These are phyloP conservation scores for Cynaeus angustus DNA, from an alignment of 2,888 invertebrate species.

Conservation along the genomic window DNA sequence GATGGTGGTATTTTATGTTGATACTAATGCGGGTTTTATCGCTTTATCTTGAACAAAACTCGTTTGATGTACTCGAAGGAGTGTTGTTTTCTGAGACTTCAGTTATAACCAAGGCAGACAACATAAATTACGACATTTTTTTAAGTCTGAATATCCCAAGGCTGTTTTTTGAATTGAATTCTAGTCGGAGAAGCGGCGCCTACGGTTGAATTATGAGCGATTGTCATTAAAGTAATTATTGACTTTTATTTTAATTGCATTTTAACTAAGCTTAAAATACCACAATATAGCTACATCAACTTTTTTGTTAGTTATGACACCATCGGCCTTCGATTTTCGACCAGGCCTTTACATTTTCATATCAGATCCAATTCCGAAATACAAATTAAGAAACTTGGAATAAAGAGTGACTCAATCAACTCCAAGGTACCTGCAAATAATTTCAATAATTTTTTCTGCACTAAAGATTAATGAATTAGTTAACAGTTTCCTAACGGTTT, in stretches of 20 bases:
- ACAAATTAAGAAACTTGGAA: not conserved
- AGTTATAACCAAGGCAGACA: constrained; percentile 52
- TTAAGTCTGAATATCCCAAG: constrained; percentile 43
- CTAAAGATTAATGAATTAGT: constrained; percentile 2
- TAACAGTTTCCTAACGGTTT: constrained; percentile 19
- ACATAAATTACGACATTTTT: constrained; percentile 56
- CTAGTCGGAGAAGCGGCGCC: constrained; percentile 14
- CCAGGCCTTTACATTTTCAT: not conserved
- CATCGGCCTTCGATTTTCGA: not conserved
- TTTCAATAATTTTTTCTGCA: constrained; percentile 7
- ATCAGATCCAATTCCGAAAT: not conserved
- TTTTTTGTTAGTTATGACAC: not conserved
- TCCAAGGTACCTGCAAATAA: not conserved
- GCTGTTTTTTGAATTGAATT: constrained; percentile 37
- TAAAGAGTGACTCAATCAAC: not conserved
- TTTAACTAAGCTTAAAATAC: not conserved
- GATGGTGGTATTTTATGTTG: constrained; percentile 41
- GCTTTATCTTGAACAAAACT: constrained; percentile 21
- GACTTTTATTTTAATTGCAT: not conserved
- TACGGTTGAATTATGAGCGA: constrained; percentile 1
- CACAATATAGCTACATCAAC: not conserved
- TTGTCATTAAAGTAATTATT: constrained; percentile 12
- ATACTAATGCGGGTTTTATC: constrained; percentile 18
- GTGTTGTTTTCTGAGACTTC: not conserved
- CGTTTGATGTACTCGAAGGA: constrained; percentile 15